Evolutionary conservation across 2,113 vertebrate species (phyloP).

Genomic region (Pelecanoides urinatrix): DNA sequence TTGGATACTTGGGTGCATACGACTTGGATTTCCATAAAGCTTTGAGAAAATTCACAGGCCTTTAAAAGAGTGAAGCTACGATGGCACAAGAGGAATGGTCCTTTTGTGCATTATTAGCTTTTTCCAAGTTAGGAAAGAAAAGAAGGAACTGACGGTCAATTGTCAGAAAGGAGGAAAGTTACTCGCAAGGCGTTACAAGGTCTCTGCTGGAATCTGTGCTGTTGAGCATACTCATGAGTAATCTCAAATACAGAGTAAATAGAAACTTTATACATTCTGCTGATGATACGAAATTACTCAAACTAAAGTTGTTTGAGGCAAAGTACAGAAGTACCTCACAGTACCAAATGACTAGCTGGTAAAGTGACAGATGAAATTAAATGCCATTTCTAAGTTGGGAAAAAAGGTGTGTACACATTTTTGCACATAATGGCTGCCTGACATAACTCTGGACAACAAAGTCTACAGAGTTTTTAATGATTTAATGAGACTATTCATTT

Average conservation of each 20-base stretch:
- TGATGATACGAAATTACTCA: not conserved
- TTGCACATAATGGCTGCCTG: not conserved
- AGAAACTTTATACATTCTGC: not conserved
- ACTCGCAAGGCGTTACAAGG: not conserved
- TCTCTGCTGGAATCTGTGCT: not conserved
- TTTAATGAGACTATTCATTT: not conserved
- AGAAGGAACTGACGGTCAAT: not conserved
- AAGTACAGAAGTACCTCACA: not conserved
- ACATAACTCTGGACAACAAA: not conserved
- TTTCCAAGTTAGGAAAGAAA: not conserved
- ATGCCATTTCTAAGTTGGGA: not conserved
- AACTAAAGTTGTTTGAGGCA: not conserved
- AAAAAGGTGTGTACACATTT: not conserved
- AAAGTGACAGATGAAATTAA: not conserved
- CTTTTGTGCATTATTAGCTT: not conserved
- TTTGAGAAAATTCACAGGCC: not conserved
- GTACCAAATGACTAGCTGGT: not conserved
- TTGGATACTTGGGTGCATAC: not conserved
- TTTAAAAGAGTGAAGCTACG: not conserved
- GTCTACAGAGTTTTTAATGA: not conserved
- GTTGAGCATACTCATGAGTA: not conserved
- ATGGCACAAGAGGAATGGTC: not conserved
- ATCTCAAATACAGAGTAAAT: not conserved
- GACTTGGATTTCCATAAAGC: not conserved
- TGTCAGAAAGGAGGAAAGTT: not conserved